Base-by-base conservation (phyloP, 1,140 invertebrate species). In the Calliphora vicina region DNA sequence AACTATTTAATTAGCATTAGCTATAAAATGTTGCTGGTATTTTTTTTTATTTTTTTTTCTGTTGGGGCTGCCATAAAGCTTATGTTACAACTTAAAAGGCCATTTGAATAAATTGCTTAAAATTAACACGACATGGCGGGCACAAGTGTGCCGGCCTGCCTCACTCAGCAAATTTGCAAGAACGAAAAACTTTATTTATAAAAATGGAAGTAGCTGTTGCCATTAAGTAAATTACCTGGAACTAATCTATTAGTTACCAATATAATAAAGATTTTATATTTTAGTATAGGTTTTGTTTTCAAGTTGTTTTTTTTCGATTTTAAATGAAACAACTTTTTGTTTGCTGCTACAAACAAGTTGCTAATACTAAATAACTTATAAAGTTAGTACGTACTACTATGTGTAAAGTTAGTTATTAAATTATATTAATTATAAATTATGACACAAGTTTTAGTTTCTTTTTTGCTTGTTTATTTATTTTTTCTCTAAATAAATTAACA, bases 161-260 rank as follows among this genome's bases (percentile, higher is more conserved):
- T n/a, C n/a, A n/a, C n/a, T n/a, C n/a, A n/a, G n/a, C n/a, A n/a
- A 50, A 50, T 50, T 50, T 50, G 45, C 17, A 50, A 50, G 57
- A 67, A 67, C 57, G 20, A 67, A 67, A 67, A 67, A 67, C n/a
- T n/a, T n/a, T 35, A 10, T 35, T 35, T 35, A 35, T 17, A 20
- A 20, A 50, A 23, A 67, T 67, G 57, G 57, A 67, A 67, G 20
- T 25, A 67, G 61, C 61, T 67, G 61, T 67, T 67, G 61, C 61
- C 61, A 67, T 50, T 50, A 67, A n/a, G n/a, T 25, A 67, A 67
- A 67, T 67, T 67, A 67, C n/a, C 61, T 67, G 61, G 23, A 67
- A 67, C 61, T 67, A 67, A 67, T 67, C n/a, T 67, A 67, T 67
- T 67, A 67, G 61, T 67, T 23, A 67, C 61, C n/a, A 67, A 67